Conservation (phyloP, 2,888 invertebrate genomes). For the Morpho helenor region DNA sequence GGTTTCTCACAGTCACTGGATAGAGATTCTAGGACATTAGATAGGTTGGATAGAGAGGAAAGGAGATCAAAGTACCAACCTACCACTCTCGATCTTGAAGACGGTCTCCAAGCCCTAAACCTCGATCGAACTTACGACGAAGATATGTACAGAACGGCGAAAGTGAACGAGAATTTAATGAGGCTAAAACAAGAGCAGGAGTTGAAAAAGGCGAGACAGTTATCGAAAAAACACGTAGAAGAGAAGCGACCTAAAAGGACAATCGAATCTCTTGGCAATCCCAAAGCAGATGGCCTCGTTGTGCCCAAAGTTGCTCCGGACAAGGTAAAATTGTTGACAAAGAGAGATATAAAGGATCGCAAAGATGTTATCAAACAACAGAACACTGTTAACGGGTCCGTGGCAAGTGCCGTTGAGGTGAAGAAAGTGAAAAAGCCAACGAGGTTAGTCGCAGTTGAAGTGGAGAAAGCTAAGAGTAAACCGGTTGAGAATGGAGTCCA, state of each 20-base stretch:
- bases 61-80: slow-evolving; percentile 68
- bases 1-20: slow-evolving; percentile 79
- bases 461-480: slow-evolving; percentile 47
- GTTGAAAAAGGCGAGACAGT: slow-evolving; percentile 51
- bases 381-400: slow-evolving; percentile 48
- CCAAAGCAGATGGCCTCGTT: slow-evolving; percentile 58
- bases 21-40: slow-evolving; percentile 65
- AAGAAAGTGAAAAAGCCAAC: slow-evolving; percentile 56
- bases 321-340: slow-evolving; percentile 61
- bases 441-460: slow-evolving; percentile 48
- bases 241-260: slow-evolving; percentile 51
- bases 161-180: slow-evolving; percentile 73
- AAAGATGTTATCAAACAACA: slow-evolving; percentile 65
- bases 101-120: slow-evolving; percentile 74
- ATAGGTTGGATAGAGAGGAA: slow-evolving; percentile 65
- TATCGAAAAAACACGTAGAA: slow-evolving; percentile 51
- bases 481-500: slow-evolving; percentile 58
- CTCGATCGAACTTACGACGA: slow-evolving; percentile 68
- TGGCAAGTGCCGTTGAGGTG: slow-evolving; percentile 45
- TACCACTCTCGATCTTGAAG: slow-evolving; percentile 76
- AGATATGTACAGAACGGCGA: slow-evolving; percentile 66
- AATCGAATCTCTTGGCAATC: slow-evolving; percentile 60
- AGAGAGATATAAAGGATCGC: slow-evolving; percentile 63
- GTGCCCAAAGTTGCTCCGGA: slow-evolving; percentile 58
- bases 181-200: slow-evolving; percentile 66